Conservation (phyloP, 2,888 invertebrate species). For the Andricus curvator region DNA sequence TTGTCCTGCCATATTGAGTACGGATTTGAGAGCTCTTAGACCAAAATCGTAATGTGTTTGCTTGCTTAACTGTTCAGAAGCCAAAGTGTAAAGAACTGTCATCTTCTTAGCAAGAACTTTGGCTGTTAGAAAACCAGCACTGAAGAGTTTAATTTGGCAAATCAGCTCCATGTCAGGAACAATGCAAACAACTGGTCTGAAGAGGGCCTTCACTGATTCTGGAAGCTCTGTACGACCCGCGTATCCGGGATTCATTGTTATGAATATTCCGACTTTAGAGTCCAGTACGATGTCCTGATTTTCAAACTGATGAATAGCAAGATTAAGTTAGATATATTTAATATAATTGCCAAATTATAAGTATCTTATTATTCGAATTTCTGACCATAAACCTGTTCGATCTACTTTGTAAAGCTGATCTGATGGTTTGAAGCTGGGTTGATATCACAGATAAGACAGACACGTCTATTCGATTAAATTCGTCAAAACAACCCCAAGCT, state of each 20-base stretch:
- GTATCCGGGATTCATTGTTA: constrained; percentile 97
- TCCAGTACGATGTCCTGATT: constrained; percentile 90
- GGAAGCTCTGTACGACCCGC: constrained; percentile 95
- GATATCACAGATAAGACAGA: constrained; percentile 96
- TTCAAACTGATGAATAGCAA: constrained; percentile 83
- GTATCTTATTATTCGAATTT: not conserved
- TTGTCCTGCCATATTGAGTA: constrained; percentile 94
- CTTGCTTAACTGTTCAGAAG: constrained; percentile 92
- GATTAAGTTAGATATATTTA: not conserved
- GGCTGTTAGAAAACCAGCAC: constrained; percentile 94
- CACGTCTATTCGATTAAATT: constrained; percentile 95
- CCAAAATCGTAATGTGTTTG: constrained; percentile 98
- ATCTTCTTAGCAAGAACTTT: constrained; percentile 96
- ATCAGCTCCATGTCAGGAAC: constrained; percentile 95
- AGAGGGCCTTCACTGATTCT: constrained; percentile 94
- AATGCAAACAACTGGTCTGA: constrained; percentile 95
- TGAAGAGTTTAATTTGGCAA: constrained; percentile 94
- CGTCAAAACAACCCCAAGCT: constrained; percentile 98
- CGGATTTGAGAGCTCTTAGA: constrained; percentile 92
- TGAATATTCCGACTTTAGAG: constrained; percentile 93
- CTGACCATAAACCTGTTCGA: constrained; percentile 87
- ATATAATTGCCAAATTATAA: not conserved
- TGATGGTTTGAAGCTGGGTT: constrained; percentile 93
- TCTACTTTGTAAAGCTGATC: constrained; percentile 89
- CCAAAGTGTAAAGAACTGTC: constrained; percentile 93